Evolutionary conservation across 2,888 invertebrate species (phyloP).

Genomic region (Harpalus rufipes): DNA sequence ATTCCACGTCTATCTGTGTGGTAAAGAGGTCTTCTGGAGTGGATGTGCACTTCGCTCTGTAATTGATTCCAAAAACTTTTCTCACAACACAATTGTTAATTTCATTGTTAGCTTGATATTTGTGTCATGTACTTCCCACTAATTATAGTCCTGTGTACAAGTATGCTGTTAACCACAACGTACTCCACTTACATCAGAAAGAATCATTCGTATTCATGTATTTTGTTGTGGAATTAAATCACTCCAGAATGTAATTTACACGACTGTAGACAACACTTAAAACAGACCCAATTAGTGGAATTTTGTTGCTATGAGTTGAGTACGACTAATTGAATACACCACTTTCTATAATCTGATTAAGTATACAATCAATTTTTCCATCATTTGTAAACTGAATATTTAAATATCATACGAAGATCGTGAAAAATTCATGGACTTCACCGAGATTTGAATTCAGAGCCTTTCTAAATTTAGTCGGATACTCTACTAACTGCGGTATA

Average conservation of each 20-base stretch:
- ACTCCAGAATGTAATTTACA: neutral
- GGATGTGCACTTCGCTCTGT: conserved; percentile 60
- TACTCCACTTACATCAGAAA: neutral
- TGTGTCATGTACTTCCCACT: conserved; percentile 34
- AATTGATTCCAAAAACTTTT: conserved; percentile 59
- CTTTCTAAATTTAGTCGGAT: too few relatives aligned
- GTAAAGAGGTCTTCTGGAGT: conserved; percentile 48
- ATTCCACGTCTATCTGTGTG: conserved; percentile 36
- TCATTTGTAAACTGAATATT: too few relatives aligned
- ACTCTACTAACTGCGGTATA: too few relatives aligned
- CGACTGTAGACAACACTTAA: neutral
- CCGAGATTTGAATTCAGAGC: too few relatives aligned
- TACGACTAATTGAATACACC: neutral
- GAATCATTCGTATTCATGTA: conserved; percentile 5
- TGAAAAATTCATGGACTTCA: too few relatives aligned
- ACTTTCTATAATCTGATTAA: neutral
- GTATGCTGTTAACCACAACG: conserved; percentile 4
- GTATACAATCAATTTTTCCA: too few relatives aligned
- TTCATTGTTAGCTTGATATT: conserved; percentile 48
- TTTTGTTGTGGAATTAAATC: conserved; percentile 3
- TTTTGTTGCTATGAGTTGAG: neutral
- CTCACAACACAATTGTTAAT: conserved; percentile 49
- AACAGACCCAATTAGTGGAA: neutral
- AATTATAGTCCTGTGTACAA: conserved; percentile 24
- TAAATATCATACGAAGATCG: too few relatives aligned